phyloP scores from a whole-genome alignment of 2,113 vertebrate species.

The Octodon degus region DNA sequence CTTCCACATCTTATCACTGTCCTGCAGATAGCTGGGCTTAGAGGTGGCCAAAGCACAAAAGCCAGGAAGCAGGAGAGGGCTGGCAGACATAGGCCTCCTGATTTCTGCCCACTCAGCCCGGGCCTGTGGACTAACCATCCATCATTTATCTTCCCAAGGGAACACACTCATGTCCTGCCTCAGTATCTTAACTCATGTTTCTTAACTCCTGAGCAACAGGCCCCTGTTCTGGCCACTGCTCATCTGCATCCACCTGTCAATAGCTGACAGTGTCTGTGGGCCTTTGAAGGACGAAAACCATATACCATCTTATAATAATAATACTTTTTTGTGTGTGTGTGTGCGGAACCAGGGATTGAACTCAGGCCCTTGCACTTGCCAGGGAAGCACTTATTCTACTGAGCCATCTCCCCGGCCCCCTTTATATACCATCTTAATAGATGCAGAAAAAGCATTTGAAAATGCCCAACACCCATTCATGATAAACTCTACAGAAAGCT shows the following conservation, averaged over 20 bases:
- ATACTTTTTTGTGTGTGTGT: too few relatives aligned
- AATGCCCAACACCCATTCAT: neutral
- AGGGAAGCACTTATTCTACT: too few relatives aligned
- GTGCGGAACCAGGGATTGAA: too few relatives aligned
- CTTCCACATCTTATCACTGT: neutral
- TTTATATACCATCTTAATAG: neutral
- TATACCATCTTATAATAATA: too few relatives aligned
- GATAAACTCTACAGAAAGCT: neutral
- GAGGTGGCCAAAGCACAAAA: neutral
- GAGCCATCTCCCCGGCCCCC: too few relatives aligned
- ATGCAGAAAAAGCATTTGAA: neutral
- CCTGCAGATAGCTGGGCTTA: neutral
- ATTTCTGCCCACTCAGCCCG: accelerated
- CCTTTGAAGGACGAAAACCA: neutral
- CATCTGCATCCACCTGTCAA: neutral
- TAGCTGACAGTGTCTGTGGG: neutral
- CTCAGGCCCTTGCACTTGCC: too few relatives aligned
- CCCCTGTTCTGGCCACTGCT: neutral
- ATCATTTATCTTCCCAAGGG: neutral
- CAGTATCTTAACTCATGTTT: neutral
- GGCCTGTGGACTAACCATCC: neutral
- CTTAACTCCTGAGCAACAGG: too few relatives aligned
- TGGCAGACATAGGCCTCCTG: neutral
- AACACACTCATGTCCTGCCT: neutral
- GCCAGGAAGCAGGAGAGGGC: too few relatives aligned